Conservation (phyloP, 2,797 vertebrate species). For the Phylloscopus collybita region DNA sequence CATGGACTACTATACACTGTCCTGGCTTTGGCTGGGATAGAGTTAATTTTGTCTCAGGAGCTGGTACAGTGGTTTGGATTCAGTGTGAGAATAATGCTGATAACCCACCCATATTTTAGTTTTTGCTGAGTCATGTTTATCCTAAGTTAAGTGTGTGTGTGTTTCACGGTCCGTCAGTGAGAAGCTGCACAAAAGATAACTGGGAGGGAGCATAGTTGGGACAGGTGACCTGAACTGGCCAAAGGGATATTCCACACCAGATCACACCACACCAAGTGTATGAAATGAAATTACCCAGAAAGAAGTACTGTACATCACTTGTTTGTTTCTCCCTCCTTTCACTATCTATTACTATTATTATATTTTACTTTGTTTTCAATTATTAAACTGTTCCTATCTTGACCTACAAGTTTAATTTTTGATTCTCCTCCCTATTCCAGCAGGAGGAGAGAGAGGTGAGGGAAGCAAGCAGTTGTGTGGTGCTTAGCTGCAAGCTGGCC, state of each 20-base stretch:
- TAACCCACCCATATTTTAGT: background rate
- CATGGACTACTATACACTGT: background rate
- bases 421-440: background rate
- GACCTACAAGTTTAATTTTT: background rate
- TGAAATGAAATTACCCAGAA: background rate
- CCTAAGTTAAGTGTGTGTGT: background rate
- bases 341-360: background rate
- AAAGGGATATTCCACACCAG: background rate
- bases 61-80: background rate
- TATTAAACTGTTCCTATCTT: background rate
- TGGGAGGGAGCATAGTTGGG: background rate
- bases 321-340: background rate
- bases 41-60: background rate
- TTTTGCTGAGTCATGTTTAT: background rate
- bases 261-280: background rate
- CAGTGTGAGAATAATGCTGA: background rate
- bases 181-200: background rate
- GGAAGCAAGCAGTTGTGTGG: background rate
- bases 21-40: background rate
- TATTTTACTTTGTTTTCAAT: background rate
- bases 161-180: fast-evolving
- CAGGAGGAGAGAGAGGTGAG: background rate
- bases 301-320: background rate
- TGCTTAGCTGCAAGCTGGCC: background rate
- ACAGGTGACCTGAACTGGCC: background rate